These are phyloP conservation scores for Thalassoma bifasciatum DNA, from an alignment of 2,113 vertebrate genomes.

Conservation along the genomic window DNA sequence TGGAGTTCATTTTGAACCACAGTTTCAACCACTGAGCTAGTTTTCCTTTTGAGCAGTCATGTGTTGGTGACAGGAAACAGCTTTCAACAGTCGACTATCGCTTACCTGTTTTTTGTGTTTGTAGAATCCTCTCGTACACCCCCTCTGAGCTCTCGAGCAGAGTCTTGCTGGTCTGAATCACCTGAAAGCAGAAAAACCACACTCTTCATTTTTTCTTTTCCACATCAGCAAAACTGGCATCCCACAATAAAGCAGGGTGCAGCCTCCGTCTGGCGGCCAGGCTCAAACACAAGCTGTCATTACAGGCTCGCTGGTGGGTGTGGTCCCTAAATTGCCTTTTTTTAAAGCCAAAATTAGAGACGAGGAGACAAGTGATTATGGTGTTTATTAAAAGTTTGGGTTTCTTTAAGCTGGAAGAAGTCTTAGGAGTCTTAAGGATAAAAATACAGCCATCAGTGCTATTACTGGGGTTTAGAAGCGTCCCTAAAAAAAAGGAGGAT, in stretches of 20 bases:
- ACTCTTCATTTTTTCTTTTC: constrained; percentile 32
- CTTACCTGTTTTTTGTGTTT: constrained; percentile 91
- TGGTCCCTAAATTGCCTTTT: constrained; percentile 44
- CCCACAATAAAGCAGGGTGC: constrained; percentile 39
- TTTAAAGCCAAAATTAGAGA: constrained; percentile 65
- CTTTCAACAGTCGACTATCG: background rate
- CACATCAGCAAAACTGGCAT: constrained; percentile 26
- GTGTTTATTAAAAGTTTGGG: constrained; percentile 44
- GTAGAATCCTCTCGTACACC: constrained; percentile 91
- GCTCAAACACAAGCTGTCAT: constrained; percentile 54
- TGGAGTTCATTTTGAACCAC: constrained; percentile 40
- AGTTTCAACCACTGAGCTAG: no score
- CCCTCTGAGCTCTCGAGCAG: constrained; percentile 90
- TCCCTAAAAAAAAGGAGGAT: constrained; percentile 14
- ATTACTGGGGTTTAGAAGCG: background rate
- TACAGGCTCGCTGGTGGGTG: constrained; percentile 50
- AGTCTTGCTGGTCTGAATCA: constrained; percentile 93
- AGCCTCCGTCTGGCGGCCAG: constrained; percentile 27
- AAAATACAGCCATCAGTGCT: background rate
- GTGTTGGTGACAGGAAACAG: constrained; percentile 9
- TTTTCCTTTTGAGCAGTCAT: constrained; percentile 29
- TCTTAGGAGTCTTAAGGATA: background rate
- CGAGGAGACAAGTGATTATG: constrained; percentile 53
- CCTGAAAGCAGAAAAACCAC: constrained; percentile 81
- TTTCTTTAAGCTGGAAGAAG: background rate